Evolutionary conservation across 2,113 vertebrate genomes (phyloP), one percentile per base, ranked within the genome.

Genomic region (Chaenocephalus aceratus): DNA sequence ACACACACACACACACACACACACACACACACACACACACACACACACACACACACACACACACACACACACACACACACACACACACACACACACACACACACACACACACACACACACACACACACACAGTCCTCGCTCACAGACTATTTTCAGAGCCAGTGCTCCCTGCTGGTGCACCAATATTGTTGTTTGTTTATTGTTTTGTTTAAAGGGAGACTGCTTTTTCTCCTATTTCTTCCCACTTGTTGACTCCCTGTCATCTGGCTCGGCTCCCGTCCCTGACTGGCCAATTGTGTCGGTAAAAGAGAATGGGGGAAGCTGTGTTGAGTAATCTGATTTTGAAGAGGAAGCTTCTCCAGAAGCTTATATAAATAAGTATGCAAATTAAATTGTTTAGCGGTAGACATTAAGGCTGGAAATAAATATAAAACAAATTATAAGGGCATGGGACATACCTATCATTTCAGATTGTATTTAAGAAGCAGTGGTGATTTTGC

Each of bases 141-240:
- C 57, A 15, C 58, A 76, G 63, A 36, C 61, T 3, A 44, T 49
- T 73, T 75, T 61, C 72, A 68, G 51, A 69, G 53, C 34, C 67
- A 60, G 5, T 0, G 56, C 72, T 44, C 65, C 79, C 80, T 80
- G 75, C 63, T 78, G 83, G 30, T 88, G 26, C 26, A 58, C 74
- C 72, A 82, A 80, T 86, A 86, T 80, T 83, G 67, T 79, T 82
- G 59, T 85, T 79, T 79, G 69, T 75, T 71, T 82, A 73, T 84
- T 85, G 77, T 87, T 81, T 7, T 41, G 5, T 41, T 41, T 41
- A 41, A 41, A 41, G 36, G 36, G 5, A 41, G 7, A 7, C 36
- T 41, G 36, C 36, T 8, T 41, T 7, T 8, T 41, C 36, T 41
- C 36, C 2, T 46, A 8, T n/a, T 36, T 26, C 51, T 51, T 51